phyloP scores from a whole-genome alignment of 2,888 invertebrate genomes.

The Schizotus pectinicornis region DNA sequence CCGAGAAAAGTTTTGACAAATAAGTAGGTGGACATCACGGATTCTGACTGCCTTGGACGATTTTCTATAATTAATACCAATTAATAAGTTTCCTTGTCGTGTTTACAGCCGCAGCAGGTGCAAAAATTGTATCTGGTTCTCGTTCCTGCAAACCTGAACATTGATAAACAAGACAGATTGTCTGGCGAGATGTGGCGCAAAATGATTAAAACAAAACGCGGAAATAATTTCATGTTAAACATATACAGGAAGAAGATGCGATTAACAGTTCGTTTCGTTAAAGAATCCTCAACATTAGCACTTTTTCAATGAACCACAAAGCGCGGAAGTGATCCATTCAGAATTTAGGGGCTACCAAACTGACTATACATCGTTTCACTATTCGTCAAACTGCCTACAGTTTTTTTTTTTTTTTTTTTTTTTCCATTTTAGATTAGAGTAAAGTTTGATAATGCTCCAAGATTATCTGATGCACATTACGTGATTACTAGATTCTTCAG shows the following conservation, averaged over 20 bases:
- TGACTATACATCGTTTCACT: too few relatives aligned
- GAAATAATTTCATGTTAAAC: conserved; percentile 1
- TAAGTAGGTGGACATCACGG: conserved; percentile 34
- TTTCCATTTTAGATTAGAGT: too few relatives aligned
- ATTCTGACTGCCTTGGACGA: conserved; percentile 31
- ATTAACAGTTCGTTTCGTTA: too few relatives aligned
- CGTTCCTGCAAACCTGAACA: neutral
- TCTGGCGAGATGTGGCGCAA: neutral
- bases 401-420: too few relatives aligned
- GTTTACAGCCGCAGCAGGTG: conserved; percentile 21
- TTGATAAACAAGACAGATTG: conserved; percentile 7
- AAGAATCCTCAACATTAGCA: neutral
- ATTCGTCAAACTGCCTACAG: too few relatives aligned
- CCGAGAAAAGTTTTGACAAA: conserved; percentile 29
- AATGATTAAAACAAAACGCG: conserved; percentile 1
- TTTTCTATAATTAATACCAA: conserved; percentile 36
- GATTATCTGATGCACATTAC: too few relatives aligned
- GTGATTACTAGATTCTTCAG: too few relatives aligned
- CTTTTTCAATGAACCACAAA: neutral
- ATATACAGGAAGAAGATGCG: neutral
- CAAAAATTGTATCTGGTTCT: conserved; percentile 1
- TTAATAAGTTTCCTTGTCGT: conserved; percentile 35
- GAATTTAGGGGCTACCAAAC: too few relatives aligned
- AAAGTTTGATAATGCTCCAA: too few relatives aligned
- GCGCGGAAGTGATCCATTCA: too few relatives aligned